Evolutionary conservation across 2,888 invertebrate species (phyloP), one percentile per base, ranked within the genome.

Genomic region (Alsophila aescularia): DNA sequence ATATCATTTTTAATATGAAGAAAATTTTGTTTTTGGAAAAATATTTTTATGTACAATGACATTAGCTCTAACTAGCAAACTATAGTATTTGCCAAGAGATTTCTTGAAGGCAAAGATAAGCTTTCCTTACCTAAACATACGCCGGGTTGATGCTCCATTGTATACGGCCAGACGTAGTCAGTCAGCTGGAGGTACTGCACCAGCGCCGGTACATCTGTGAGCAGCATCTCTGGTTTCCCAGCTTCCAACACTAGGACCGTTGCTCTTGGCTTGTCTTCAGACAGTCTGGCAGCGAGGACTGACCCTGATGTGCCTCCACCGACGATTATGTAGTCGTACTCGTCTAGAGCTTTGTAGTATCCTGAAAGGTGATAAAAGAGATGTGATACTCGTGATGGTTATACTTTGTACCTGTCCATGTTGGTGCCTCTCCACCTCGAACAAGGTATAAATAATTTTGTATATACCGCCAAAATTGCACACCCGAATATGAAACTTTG

Each of bases 301-400:
- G 95, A 93, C 0, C 96, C 96, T 0, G 94, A 94, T 0, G 95
- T 93, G 0, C 96, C 95, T 0, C 94, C 94, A 0, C 96, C 95
- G 0, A 96, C 90, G 15, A 95, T 86, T 2, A 95, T 87, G 66
- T 95, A 95, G 71, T 95, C 95, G 74, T 94, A 95, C 76, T 90
- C 91, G 3, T 90, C 85, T 12, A 84, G 66, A 0, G 84, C 78
- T 53, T 69, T 64, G 2, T 65, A 69, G 55, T 67, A 79, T 24
- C 85, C 87, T 87, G 70, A 1, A 79, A 76, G 37, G 13, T 15
- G 13, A 31, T 5, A 32, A 39, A n/a, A 32, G 1, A 6, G 5
- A 10, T 12, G 8, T 13, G 24, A 24, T 24, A 24, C 8, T 24
- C 24, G 8, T 5, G 2, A n/a, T 2, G 18, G 5, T 5, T 24